Evolutionary conservation across 2,113 vertebrate genomes (phyloP).

Genomic region (Nasalis larvatus): DNA sequence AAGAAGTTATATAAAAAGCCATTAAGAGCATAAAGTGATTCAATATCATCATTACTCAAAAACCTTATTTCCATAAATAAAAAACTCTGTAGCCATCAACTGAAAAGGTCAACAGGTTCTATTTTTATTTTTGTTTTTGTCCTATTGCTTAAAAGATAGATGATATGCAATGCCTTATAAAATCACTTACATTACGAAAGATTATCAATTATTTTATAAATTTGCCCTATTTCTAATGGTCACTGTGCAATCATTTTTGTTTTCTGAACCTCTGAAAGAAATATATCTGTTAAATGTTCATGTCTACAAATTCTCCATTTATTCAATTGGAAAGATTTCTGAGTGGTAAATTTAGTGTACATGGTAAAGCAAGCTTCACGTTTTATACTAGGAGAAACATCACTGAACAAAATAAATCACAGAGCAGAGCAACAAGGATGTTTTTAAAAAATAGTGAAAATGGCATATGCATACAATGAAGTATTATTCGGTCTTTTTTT

Average conservation of each 20-base stretch:
- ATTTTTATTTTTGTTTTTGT: neutral
- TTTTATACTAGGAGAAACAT: neutral
- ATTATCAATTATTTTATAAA: slow-evolving; percentile 9
- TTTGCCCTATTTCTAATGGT: slow-evolving; percentile 12
- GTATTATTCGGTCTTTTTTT: neutral
- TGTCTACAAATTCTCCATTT: neutral
- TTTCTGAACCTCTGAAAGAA: no score
- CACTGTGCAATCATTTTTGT: no score
- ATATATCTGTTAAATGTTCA: neutral
- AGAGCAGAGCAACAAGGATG: neutral
- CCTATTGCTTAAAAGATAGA: neutral
- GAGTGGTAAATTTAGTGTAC: neutral
- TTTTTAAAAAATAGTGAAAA: neutral
- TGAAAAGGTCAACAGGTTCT: neutral
- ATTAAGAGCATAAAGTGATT: neutral
- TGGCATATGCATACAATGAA: neutral
- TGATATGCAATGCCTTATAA: neutral
- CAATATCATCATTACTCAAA: neutral
- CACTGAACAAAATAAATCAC: neutral
- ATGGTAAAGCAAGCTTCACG: neutral
- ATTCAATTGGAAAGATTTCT: neutral
- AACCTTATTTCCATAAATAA: neutral
- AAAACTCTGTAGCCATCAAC: neutral
- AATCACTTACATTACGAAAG: neutral
- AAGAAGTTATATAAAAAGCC: slow-evolving; percentile 22